Percentiles rank a stretch among this genome's conserved stretches.
These are phyloP conservation scores for Lordiphosa collinella DNA, from an alignment of 1,140 invertebrate genomes.

Conservation along the genomic window DNA sequence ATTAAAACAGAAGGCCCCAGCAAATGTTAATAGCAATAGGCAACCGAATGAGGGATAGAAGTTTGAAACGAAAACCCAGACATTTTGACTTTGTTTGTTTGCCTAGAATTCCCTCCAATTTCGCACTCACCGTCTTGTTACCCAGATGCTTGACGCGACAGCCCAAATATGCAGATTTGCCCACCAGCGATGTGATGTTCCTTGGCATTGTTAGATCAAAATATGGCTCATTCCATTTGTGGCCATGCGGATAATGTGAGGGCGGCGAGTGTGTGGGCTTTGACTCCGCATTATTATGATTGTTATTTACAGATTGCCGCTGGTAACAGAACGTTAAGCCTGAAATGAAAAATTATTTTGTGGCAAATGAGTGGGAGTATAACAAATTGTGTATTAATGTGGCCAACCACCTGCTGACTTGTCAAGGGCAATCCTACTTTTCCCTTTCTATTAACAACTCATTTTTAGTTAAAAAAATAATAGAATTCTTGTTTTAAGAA, in stretches of 20 bases:
- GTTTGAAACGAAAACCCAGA: background rate
- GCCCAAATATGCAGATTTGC: slow-evolving; percentile 90
- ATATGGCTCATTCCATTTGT: slow-evolving; percentile 83
- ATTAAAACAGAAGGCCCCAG: slow-evolving; percentile 60
- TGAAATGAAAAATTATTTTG: slow-evolving; percentile 22
- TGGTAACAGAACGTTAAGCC: slow-evolving; percentile 75
- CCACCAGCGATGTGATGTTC: slow-evolving; percentile 92
- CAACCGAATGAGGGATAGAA: no score
- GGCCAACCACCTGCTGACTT: background rate
- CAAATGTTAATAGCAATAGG: slow-evolving; percentile 9
- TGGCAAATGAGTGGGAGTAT: background rate
- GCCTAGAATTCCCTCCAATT: background rate
- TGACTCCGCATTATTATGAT: slow-evolving; percentile 71
- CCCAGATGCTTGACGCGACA: slow-evolving; percentile 93
- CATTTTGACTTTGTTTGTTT: background rate
- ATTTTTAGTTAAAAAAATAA: no score
- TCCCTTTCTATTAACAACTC: no score
- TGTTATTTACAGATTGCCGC: slow-evolving; percentile 65
- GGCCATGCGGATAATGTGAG: slow-evolving; percentile 71
- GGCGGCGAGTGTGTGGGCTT: slow-evolving; percentile 76
- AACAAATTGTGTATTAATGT: slow-evolving; percentile 11
- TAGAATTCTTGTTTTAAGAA: no score
- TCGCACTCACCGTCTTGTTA: slow-evolving; percentile 88
- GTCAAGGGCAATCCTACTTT: background rate
- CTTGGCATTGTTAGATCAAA: slow-evolving; percentile 91